phyloP scores from a whole-genome alignment of 2,113 vertebrate genomes.

The Thinocorus orbignyianus region DNA sequence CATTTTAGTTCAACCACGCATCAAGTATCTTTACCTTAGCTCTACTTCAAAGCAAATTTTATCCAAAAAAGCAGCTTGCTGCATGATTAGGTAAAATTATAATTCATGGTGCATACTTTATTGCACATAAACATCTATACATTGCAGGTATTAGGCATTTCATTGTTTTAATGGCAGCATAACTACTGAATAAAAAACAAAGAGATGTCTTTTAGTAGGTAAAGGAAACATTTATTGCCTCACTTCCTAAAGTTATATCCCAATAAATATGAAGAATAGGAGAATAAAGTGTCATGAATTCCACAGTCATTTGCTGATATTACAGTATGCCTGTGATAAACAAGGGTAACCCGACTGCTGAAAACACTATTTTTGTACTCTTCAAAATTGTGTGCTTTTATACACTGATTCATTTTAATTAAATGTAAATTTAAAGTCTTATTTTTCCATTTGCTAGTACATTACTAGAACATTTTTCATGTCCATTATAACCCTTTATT shows the following conservation, averaged over 20 bases:
- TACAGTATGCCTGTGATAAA: conserved; percentile 21
- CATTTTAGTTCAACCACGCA: background rate
- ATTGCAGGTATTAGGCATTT: background rate
- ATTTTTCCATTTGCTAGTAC: background rate
- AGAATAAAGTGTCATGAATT: conserved; percentile 27
- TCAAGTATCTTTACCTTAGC: background rate
- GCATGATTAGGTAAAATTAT: conserved; percentile 26
- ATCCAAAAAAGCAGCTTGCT: background rate
- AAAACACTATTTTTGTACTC: background rate
- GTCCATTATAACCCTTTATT: background rate
- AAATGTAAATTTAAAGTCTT: conserved; percentile 19
- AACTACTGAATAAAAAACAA: conserved; percentile 34
- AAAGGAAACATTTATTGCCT: conserved; percentile 55
- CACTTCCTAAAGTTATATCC: conserved; percentile 39
- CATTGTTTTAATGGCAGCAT: conserved; percentile 25
- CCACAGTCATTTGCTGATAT: conserved; percentile 26
- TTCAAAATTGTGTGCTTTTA: background rate
- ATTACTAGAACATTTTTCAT: background rate
- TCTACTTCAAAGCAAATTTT: background rate
- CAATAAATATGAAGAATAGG: conserved; percentile 58
- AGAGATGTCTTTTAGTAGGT: background rate
- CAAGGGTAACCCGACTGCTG: background rate
- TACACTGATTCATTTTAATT: conserved; percentile 6
- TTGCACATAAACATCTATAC: background rate
- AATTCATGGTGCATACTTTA: background rate